phyloP scores from a whole-genome alignment of 1,140 invertebrate genomes.

The Bombus terrestris region DNA sequence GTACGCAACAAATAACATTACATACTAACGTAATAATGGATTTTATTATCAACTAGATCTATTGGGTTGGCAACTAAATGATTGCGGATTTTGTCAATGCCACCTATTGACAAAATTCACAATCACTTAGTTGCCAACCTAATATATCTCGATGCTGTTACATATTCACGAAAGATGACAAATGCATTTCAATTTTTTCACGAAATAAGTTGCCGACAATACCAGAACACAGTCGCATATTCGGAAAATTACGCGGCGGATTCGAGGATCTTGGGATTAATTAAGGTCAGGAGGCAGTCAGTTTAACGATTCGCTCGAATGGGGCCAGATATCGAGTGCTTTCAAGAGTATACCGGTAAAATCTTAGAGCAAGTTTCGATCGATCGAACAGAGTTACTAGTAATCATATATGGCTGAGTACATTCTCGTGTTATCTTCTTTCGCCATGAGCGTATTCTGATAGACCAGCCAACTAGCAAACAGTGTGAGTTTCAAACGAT shows the following conservation, averaged over 20 bases:
- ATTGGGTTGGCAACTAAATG: no score
- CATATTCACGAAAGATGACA: no score
- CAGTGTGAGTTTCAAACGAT: background rate
- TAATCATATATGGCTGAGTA: constrained; percentile 6
- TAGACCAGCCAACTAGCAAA: no score
- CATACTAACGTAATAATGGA: no score
- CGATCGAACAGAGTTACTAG: constrained; percentile 36
- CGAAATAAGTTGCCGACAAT: no score
- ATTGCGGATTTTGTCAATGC: no score
- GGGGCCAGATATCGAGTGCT: constrained; percentile 53
- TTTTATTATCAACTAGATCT: no score
- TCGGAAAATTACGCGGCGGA: constrained; percentile 26
- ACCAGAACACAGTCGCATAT: background rate
- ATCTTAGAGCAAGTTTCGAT: constrained; percentile 50
- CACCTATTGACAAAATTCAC: no score
- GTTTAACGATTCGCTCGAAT: constrained; percentile 61
- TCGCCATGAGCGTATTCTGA: background rate
- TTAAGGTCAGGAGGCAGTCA: constrained; percentile 61
- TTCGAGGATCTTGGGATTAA: constrained; percentile 58
- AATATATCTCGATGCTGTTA: no score
- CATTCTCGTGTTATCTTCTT: constrained; percentile 2
- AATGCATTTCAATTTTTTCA: no score
- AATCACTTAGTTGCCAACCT: no score
- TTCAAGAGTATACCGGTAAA: constrained; percentile 34
- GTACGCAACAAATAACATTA: no score